Conservation (phyloP, 1,140 invertebrate genomes). For the Eriocheir sinensis region DNA sequence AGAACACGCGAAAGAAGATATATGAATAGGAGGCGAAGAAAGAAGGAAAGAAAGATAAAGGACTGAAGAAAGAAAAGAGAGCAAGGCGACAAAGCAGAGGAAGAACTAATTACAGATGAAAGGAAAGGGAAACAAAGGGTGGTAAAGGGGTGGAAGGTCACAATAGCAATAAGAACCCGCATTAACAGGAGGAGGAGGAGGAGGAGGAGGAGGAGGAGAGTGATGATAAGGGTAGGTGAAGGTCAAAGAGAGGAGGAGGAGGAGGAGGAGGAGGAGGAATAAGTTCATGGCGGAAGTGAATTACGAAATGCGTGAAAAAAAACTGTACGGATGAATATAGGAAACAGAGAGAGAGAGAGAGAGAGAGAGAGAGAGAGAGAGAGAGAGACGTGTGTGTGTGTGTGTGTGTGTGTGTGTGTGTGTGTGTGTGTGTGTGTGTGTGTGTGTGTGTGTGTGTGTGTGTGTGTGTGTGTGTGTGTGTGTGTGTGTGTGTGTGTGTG, state of each 20-base stretch:
- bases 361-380: conserved; percentile 50
- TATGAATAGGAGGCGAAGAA: too few species aligned
- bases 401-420: too few species aligned
- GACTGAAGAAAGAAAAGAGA: neutral
- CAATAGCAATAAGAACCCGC: conserved; percentile 5
- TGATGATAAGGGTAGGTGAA: neutral
- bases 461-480: too few species aligned
- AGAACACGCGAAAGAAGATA: neutral
- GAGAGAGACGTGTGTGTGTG: too few species aligned
- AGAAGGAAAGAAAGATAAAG: neutral
- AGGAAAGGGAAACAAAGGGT: conserved; percentile 3
- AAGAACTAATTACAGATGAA: conserved; percentile 19
- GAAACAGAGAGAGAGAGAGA: conserved; percentile 43
- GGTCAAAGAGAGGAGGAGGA: neutral
- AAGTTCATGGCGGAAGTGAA: neutral
- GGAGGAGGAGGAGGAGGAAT: neutral
- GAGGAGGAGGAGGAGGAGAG: neutral
- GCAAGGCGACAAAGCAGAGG: neutral
- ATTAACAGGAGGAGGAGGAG: neutral
- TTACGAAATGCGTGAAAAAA: neutral
- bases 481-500: too few species aligned
- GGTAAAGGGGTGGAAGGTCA: conserved; percentile 6
- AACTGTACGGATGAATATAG: neutral
- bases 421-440: too few species aligned
- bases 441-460: too few species aligned